phyloP scores from a whole-genome alignment of 2,888 invertebrate species.

The Escarpia spicata region DNA sequence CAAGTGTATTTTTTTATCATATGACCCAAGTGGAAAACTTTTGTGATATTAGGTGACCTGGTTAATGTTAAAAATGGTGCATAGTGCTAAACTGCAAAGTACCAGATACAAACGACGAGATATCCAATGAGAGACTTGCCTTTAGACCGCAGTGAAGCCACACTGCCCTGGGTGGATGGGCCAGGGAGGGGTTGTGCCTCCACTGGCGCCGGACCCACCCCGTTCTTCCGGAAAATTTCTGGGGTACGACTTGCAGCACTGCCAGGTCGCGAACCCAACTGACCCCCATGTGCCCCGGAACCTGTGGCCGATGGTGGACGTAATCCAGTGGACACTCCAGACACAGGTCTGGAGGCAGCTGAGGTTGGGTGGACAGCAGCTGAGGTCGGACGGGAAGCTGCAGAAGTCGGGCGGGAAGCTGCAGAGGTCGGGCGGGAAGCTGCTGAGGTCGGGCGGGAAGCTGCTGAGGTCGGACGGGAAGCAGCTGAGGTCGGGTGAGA shows the following conservation, averaged over 20 bases:
- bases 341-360: slow-evolving; percentile 13
- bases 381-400: neutral
- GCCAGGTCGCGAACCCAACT: neutral
- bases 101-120: neutral
- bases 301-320: neutral
- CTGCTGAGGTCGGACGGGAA: neutral
- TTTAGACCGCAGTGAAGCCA: neutral
- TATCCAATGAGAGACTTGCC: neutral
- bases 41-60: too few species aligned
- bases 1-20: too few species aligned
- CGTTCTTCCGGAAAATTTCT: neutral
- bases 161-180: neutral
- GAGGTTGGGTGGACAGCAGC: neutral
- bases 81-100: neutral
- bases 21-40: too few species aligned
- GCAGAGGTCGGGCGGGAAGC: neutral
- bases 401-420: neutral
- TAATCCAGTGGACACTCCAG: neutral
- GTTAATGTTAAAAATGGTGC: too few species aligned
- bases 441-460: neutral
- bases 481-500: neutral
- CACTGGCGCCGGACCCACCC: neutral
- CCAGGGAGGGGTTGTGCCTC: neutral
- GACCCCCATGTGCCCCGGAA: neutral
- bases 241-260: slow-evolving; percentile 5